phyloP scores from a whole-genome alignment of 2,113 vertebrate genomes.

The Cyanoramphus novaezelandiae region DNA sequence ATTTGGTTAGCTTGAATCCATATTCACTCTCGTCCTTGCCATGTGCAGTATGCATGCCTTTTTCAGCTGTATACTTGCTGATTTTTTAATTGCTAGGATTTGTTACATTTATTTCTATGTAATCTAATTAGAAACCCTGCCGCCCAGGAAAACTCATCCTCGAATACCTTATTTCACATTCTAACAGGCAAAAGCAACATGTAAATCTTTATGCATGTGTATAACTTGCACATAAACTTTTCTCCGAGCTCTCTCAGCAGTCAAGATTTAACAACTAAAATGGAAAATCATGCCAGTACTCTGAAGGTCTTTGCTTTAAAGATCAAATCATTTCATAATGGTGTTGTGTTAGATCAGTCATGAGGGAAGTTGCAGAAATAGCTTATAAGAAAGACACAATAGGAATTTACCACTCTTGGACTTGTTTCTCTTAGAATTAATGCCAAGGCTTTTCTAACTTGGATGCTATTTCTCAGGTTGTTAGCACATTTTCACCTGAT shows the following conservation, averaged over 20 bases:
- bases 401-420: neutral
- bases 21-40: neutral
- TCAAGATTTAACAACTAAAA: neutral
- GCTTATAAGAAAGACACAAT: neutral
- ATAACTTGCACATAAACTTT: neutral
- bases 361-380: neutral
- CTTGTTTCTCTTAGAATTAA: neutral
- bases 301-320: neutral
- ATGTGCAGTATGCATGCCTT: rapidly evolving
- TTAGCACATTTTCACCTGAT: neutral
- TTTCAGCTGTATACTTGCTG: neutral
- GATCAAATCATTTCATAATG: neutral
- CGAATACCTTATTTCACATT: neutral
- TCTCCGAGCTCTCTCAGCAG: neutral
- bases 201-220: neutral
- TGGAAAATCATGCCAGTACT: neutral
- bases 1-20: neutral
- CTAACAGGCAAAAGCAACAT: neutral
- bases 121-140: neutral
- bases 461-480: neutral
- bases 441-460: neutral
- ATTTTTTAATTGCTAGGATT: neutral
- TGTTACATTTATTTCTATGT: neutral
- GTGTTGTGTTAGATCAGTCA: neutral
- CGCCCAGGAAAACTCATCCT: neutral